Evolutionary conservation across 2,888 invertebrate genomes (phyloP).

Genomic region (Pachycephus smyrnensis): DNA sequence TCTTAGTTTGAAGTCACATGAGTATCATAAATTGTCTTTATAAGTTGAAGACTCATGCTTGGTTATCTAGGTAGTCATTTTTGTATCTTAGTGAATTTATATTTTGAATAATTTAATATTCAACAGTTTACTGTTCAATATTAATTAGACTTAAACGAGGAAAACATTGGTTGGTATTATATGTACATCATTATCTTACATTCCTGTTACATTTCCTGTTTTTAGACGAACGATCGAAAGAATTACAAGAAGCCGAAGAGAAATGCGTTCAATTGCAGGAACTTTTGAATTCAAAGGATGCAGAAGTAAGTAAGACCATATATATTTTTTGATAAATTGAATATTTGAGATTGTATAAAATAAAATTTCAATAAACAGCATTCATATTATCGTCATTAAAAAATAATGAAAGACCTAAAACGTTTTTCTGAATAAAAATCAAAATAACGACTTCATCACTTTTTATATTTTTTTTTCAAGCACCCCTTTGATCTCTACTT

Average conservation of each 20-base stretch:
- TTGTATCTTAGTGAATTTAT: not conserved
- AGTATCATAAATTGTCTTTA: too few relatives aligned
- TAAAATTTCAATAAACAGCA: too few relatives aligned
- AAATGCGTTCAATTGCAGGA: slow-evolving; percentile 60
- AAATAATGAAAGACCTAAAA: not conserved
- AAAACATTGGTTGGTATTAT: not conserved
- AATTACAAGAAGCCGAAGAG: slow-evolving; percentile 56
- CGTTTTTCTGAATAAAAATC: not conserved
- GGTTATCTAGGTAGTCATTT: not conserved
- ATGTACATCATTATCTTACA: not conserved
- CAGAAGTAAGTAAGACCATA: slow-evolving; percentile 50
- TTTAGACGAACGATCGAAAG: slow-evolving; percentile 54
- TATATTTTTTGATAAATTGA: not conserved
- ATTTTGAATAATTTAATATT: not conserved
- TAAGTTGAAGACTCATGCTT: too few relatives aligned
- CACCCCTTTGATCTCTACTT: not conserved
- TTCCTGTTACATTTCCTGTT: slow-evolving; percentile 21
- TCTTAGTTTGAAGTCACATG: not conserved
- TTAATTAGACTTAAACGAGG: not conserved
- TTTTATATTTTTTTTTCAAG: not conserved
- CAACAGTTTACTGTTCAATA: not conserved
- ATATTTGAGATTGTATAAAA: too few relatives aligned
- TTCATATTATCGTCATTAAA: too few relatives aligned
- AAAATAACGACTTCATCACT: not conserved
- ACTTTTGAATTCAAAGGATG: slow-evolving; percentile 58